These are phyloP conservation scores for Leptogaster cylindrica DNA, from an alignment of 2,888 invertebrate genomes.

Conservation along the genomic window DNA sequence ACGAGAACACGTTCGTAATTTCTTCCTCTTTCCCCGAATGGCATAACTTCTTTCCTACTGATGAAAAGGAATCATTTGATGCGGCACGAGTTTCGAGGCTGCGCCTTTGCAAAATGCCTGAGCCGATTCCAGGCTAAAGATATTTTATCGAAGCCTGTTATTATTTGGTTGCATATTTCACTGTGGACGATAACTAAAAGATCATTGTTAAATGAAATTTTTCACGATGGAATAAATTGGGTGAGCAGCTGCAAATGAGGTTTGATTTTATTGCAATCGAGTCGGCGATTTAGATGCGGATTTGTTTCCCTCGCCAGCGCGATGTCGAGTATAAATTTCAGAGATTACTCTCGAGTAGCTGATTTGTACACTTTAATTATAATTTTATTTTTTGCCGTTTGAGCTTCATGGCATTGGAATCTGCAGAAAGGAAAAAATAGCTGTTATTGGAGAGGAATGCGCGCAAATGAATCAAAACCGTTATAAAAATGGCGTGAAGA, in stretches of 20 bases:
- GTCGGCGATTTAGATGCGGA: too few species aligned
- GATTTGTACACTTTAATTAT: too few species aligned
- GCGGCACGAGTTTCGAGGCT: not conserved
- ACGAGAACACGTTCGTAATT: not conserved
- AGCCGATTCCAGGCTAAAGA: not conserved
- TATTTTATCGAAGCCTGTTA: slow-evolving; percentile 9
- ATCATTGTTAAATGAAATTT: slow-evolving; percentile 6
- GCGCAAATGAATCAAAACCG: too few species aligned
- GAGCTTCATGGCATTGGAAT: too few species aligned
- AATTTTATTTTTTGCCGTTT: too few species aligned
- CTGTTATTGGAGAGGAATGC: too few species aligned
- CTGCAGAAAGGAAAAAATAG: too few species aligned
- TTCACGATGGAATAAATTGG: slow-evolving; percentile 1
- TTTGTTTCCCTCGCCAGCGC: too few species aligned
- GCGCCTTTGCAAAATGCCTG: not conserved
- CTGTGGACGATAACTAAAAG: not conserved
- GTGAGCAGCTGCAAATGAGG: not conserved
- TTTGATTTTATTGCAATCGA: slow-evolving; percentile 6
- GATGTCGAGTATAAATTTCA: too few species aligned
- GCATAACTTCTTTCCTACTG: not conserved
- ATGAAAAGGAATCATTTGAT: slow-evolving; percentile 2
- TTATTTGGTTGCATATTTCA: slow-evolving; percentile 8
- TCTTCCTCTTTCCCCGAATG: not conserved
- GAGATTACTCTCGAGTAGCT: too few species aligned
- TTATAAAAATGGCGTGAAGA: too few species aligned